Base-by-base conservation (phyloP, 2,797 vertebrate species). In the Phoebastria nigripes region DNA sequence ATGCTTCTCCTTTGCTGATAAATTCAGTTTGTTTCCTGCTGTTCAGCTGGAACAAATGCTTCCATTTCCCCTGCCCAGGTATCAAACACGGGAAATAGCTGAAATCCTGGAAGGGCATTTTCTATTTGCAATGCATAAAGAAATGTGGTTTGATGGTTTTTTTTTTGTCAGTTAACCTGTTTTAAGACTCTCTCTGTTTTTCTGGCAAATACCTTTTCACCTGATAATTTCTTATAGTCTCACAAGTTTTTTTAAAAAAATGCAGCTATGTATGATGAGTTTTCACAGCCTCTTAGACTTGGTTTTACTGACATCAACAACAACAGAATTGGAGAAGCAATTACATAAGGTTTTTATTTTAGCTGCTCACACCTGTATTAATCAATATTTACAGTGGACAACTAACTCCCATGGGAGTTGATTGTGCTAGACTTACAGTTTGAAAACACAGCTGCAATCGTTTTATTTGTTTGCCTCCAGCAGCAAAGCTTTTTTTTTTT, bases 11-110 rank as follows among this genome's bases (percentile, higher is more conserved):
- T 93, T 47, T 82, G 73, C 82, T 94, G 92, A 76, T 91, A 94
- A 82, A 94, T 93, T 82, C 79, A 71, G 41, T 54, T 92, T 51
- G 46, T 80, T 91, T 81, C 91, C 65, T 90, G 39, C 80, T 94
- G 74, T 87, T 94, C 87, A 86, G 46, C 82, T 91, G 87, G 84
- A 92, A 96, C 89, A 91, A 91, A 94, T 92, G 31, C 44, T 89
- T 80, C 74, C 21, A 82, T 78, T 79, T 67, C 59, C 29, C 76
- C 56, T 51, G 41, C 42, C 24, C 47, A 69, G 80, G 47, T 69
- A 93, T 44, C 66, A 87, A 82, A 49, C 24, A 41, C 33, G 72
- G 39, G 77, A 92, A 91, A 90, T 13, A 91, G 39, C 62, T 83
- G 79, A 72, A 89, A 83, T 7, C 12, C 41, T 81, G 69, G 9